These are phyloP conservation scores for Adelges cooleyi DNA, from an alignment of 1,140 invertebrate genomes.

Conservation along the genomic window DNA sequence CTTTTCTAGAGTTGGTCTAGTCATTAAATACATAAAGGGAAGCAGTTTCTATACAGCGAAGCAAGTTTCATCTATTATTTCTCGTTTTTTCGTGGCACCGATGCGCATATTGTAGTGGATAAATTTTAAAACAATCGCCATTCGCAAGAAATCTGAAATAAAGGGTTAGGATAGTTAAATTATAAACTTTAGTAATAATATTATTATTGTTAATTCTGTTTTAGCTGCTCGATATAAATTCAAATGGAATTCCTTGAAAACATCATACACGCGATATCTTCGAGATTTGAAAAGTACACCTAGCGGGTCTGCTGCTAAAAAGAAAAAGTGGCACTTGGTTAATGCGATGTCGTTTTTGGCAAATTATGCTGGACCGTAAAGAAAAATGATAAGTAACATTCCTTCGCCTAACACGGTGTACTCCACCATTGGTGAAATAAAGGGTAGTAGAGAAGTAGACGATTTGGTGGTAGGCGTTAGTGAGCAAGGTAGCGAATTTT, in stretches of 20 bases:
- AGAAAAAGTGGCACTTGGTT: slow-evolving; percentile 23
- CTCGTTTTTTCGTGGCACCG: slow-evolving; percentile 6
- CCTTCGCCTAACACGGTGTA: neutral
- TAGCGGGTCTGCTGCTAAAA: slow-evolving; percentile 12
- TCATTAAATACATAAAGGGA: neutral
- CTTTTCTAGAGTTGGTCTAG: slow-evolving; percentile 1
- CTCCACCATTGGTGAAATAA: too few relatives aligned
- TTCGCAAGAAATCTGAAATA: slow-evolving; percentile 25
- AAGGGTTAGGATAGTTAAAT: neutral
- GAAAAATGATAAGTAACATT: slow-evolving; percentile 1
- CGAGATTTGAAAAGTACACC: neutral
- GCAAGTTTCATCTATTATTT: neutral
- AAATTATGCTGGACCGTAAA: slow-evolving; percentile 2
- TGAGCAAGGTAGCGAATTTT: neutral
- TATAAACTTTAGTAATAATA: neutral
- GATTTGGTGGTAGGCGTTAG: neutral
- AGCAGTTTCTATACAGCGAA: neutral
- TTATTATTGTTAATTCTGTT: slow-evolving; percentile 12
- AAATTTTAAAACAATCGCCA: slow-evolving; percentile 14
- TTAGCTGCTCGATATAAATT: slow-evolving; percentile 2
- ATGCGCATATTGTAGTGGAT: slow-evolving; percentile 26
- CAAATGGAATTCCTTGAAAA: slow-evolving; percentile 23
- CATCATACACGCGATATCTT: slow-evolving; percentile 16
- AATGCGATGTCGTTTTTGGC: slow-evolving; percentile 25
- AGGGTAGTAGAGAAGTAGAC: neutral